Conservation (phyloP, 1,140 invertebrate genomes). For the Tribolium madens region DNA sequence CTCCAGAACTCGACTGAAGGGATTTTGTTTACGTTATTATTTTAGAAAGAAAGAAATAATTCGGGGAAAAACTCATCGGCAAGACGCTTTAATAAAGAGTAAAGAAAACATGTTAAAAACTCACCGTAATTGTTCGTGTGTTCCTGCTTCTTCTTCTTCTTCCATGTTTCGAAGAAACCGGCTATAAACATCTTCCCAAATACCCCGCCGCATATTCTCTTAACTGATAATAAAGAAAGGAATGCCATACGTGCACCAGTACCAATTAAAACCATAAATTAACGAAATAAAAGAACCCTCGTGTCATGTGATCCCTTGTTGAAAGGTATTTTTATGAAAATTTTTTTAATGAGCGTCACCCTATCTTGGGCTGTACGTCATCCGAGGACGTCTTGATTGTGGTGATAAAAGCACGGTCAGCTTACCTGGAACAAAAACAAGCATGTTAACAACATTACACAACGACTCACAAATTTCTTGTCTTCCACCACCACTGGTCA, state of each 20-base stretch:
- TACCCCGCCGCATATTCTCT: background rate
- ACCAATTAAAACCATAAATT: conserved; percentile 26
- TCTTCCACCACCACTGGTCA: background rate
- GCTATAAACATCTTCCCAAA: background rate
- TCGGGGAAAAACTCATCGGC: background rate
- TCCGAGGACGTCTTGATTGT: conserved; percentile 45
- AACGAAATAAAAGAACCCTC: background rate
- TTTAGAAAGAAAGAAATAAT: too few relatives aligned
- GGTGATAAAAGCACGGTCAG: conserved; percentile 50
- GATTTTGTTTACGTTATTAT: too few relatives aligned
- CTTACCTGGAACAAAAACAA: conserved; percentile 55
- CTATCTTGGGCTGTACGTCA: conserved; percentile 12
- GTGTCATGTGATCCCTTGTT: conserved; percentile 6
- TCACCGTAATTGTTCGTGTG: background rate
- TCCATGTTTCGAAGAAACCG: background rate
- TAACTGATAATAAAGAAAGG: conserved; percentile 17
- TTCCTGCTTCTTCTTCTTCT: background rate
- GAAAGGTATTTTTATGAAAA: conserved; percentile 24
- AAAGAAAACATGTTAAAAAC: background rate
- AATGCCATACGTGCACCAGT: conserved; percentile 18
- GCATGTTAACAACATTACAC: conserved; percentile 53
- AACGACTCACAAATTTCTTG: conserved; percentile 39
- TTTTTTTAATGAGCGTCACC: conserved; percentile 30
- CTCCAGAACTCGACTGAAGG: background rate
- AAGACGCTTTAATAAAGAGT: background rate